These are phyloP conservation scores for Nyctereutes procyonoides DNA, from an alignment of 2,113 vertebrate genomes.

Conservation along the genomic window DNA sequence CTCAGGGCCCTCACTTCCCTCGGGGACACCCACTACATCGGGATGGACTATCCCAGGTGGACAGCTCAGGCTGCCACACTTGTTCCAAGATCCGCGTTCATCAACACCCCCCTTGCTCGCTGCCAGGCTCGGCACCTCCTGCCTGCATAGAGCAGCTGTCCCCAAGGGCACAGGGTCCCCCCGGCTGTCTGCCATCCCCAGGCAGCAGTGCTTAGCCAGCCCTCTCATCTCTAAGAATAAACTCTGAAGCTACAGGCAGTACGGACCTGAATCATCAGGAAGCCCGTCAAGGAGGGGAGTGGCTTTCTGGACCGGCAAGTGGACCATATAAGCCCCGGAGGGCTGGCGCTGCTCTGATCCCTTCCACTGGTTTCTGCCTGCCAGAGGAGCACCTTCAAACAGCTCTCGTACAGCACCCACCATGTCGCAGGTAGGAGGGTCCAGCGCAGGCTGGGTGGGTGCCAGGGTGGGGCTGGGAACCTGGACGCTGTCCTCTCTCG, in stretches of 20 bases:
- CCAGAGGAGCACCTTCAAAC: neutral
- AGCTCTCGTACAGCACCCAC: neutral
- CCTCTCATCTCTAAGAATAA: slow-evolving; percentile 88
- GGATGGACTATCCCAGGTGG: neutral
- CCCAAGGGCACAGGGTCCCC: slow-evolving; percentile 22
- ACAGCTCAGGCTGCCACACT: neutral
- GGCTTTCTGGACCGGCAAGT: slow-evolving; percentile 69
- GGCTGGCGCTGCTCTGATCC: slow-evolving; percentile 74
- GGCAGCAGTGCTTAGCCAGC: neutral
- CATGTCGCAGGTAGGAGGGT: slow-evolving; percentile 94
- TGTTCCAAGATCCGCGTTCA: neutral
- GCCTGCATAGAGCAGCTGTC: slow-evolving; percentile 52
- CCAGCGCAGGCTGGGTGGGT: accelerated
- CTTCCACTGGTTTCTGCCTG: slow-evolving; percentile 3
- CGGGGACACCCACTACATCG: neutral
- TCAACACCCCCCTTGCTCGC: neutral
- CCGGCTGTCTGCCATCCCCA: slow-evolving; percentile 75
- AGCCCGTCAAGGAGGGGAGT: slow-evolving; percentile 82
- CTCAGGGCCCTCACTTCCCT: neutral
- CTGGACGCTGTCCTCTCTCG: neutral
- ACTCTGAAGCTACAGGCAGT: slow-evolving; percentile 66
- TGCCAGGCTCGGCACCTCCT: slow-evolving; percentile 60
- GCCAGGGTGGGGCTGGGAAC: neutral
- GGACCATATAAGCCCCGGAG: slow-evolving; percentile 85
- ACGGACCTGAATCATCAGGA: slow-evolving; percentile 71